phyloP scores from a whole-genome alignment of 2,888 invertebrate species.

The Lycocerus yunnanus region DNA sequence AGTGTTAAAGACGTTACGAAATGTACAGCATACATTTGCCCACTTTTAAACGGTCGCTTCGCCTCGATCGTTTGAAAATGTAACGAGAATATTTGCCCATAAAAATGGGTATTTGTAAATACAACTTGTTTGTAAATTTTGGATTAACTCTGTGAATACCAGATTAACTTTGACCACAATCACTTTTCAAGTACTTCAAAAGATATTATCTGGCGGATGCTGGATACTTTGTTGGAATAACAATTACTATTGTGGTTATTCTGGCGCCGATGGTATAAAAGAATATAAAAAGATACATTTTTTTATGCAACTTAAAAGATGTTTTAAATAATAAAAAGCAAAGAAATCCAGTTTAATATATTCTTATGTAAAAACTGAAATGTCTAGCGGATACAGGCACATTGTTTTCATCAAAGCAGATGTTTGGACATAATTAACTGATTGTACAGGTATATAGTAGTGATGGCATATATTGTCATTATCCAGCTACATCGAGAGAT shows the following conservation, averaged over 20 bases:
- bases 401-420: slow-evolving; percentile 17
- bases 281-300: neutral
- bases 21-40: neutral
- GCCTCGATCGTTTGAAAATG: neutral
- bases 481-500: slow-evolving; percentile 32
- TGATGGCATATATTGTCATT: slow-evolving; percentile 31
- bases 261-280: slow-evolving; percentile 26
- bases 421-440: slow-evolving; percentile 22
- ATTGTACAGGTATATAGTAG: slow-evolving; percentile 23
- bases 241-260: slow-evolving; percentile 28
- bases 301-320: neutral
- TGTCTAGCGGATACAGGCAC: slow-evolving; percentile 4
- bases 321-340: neutral
- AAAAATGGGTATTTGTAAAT: neutral
- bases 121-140: slow-evolving; percentile 24
- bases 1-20: slow-evolving; percentile 24
- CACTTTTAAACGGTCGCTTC: neutral
- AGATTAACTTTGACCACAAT: slow-evolving; percentile 35
- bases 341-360: neutral
- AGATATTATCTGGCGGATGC: slow-evolving; percentile 39
- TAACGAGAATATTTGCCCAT: neutral
- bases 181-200: slow-evolving; percentile 25
- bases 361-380: neutral
- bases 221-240: slow-evolving; percentile 35
- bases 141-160: slow-evolving; percentile 32